Evolutionary conservation across 2,797 vertebrate species (phyloP), one percentile per base, ranked within the genome.

Genomic region (Epinephelus awoara): DNA sequence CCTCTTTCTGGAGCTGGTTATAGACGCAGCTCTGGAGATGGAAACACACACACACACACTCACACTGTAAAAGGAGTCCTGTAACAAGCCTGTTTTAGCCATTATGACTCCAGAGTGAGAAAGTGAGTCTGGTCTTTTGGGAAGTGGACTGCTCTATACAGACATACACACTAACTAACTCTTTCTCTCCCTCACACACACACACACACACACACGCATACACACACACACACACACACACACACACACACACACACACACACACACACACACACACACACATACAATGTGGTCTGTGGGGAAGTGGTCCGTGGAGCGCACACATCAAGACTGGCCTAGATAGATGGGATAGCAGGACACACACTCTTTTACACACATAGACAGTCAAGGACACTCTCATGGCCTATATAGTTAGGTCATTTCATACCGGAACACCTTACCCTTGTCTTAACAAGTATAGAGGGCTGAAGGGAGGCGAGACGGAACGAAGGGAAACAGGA

Each of bases 261-360:
- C 27, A 27, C 5, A 27, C 27, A 27, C 27, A 27, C 56, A 67
- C 73, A 79, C 76, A 74, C 71, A 72, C 74, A 74, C 27, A 81
- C 49, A 85, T 56, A 79, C 82, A 92, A 84, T 82, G 63, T 75
- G 75, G 85, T 91, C 93, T 92, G 82, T 79, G 34, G 93, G 92
- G 93, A 94, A 79, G 89, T 85, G 90, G 91, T 92, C 92, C 75
- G 23, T 85, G 74, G 90, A 85, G 88, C 87, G 85, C 89, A 77
- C 88, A 78, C 62, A 92, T 95, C 92, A 93, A 90, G 91, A 93
- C 88, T 95, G 94, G 90, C 94, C 95, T 94, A 95, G 92, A 95
- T 94, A 95, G 90, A 93, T 76, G 82, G 89, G 81, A 91, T 88
- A 80, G 88, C 85, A 91, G 82, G 87, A 83, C 79, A 90, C 86